phyloP scores from a whole-genome alignment of 2,113 vertebrate species.

The Colaptes auratus region DNA sequence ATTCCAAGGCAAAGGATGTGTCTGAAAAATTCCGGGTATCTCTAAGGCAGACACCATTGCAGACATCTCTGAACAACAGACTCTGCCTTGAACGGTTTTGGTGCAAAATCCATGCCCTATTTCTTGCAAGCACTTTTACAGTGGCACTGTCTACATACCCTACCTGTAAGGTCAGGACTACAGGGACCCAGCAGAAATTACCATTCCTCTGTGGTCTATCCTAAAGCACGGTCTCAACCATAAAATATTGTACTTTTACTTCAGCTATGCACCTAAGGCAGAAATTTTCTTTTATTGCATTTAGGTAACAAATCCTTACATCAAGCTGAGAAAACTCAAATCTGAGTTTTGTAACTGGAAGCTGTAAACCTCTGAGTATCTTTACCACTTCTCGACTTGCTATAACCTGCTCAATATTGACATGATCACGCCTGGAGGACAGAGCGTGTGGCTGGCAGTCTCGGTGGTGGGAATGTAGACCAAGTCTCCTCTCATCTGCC shows the following conservation, averaged over 20 bases:
- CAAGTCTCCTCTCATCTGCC: fast-evolving
- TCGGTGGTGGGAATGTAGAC: neutral
- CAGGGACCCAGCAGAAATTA: neutral
- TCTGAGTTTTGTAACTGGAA: neutral
- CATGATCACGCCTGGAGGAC: fast-evolving
- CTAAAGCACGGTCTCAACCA: fast-evolving
- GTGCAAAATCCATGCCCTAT: neutral
- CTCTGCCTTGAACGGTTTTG: fast-evolving
- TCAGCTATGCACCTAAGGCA: neutral
- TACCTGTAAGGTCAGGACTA: neutral
- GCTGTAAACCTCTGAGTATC: neutral
- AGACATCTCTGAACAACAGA: neutral
- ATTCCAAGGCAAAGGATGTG: neutral
- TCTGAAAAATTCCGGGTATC: neutral
- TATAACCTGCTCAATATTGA: fast-evolving
- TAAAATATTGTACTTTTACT: neutral
- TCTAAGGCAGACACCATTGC: neutral
- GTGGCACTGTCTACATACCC: neutral
- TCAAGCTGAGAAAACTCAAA: neutral
- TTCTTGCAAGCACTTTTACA: neutral
- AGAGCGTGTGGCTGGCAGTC: neutral
- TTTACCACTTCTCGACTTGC: neutral
- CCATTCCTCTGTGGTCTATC: neutral
- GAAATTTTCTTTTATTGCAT: neutral
- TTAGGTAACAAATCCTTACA: neutral